Evolutionary conservation across 2,797 vertebrate genomes (phyloP).

Genomic region (Labeo calbasu): DNA sequence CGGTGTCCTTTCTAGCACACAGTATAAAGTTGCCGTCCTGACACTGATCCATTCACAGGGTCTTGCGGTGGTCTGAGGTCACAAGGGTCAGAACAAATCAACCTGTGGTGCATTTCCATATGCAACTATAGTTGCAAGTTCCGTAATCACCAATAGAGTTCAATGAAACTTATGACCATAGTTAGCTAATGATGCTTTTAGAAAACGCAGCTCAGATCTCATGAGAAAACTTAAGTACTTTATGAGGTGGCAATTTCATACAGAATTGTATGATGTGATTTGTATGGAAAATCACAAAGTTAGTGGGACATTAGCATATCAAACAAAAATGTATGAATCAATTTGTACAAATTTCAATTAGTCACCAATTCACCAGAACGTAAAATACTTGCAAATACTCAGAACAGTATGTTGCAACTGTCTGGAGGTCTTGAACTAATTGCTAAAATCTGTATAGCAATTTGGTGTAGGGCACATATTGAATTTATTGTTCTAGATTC

Average conservation of each 20-base stretch:
- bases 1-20: background rate
- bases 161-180: no score
- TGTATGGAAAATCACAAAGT: no score
- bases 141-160: no score
- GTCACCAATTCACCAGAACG: background rate
- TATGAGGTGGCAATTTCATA: background rate
- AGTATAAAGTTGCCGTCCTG: background rate
- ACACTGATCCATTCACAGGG: background rate
- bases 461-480: slow-evolving; percentile 32
- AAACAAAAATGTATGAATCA: background rate
- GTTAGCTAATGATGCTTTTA: no score
- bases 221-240: background rate
- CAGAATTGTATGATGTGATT: no score
- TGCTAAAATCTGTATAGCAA: slow-evolving; percentile 26
- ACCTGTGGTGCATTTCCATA: no score
- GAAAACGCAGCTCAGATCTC: no score
- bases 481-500: slow-evolving; percentile 52
- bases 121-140: no score
- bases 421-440: slow-evolving; percentile 61
- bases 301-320: background rate
- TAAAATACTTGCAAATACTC: background rate
- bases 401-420: slow-evolving; percentile 44
- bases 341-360: background rate
- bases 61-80: slow-evolving; percentile 48
- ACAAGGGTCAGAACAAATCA: slow-evolving; percentile 52